phyloP scores from a whole-genome alignment of 2,113 vertebrate genomes.

The human (Homo sapiens) region GRCh38 chr1:214327501-214328000 shows the following conservation, averaged over 20 bases:
- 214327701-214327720: slow-evolving; percentile 92
- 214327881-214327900: not conserved
- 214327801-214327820: rapidly evolving
- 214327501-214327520: not conserved
- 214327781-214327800: rapidly evolving
- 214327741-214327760: rapidly evolving
- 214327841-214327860: rapidly evolving
- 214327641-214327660: slow-evolving; percentile 97
- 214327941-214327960: not conserved
- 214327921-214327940: not conserved
- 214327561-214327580: not conserved
- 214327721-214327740: slow-evolving; percentile 88
- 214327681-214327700: slow-evolving; percentile 94
- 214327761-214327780: not conserved
- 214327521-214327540: not conserved
- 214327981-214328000: not conserved
- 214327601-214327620: slow-evolving; percentile 55
- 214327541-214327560: slow-evolving; percentile 11
- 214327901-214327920: no score
- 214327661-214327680: slow-evolving; percentile 92
- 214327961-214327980: not conserved
- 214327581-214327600: not conserved
- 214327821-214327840: not conserved
- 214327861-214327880: rapidly evolving
- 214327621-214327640: slow-evolving; percentile 96